Conservation (phyloP, 2,113 vertebrate species). For the Talpa occidentalis region DNA sequence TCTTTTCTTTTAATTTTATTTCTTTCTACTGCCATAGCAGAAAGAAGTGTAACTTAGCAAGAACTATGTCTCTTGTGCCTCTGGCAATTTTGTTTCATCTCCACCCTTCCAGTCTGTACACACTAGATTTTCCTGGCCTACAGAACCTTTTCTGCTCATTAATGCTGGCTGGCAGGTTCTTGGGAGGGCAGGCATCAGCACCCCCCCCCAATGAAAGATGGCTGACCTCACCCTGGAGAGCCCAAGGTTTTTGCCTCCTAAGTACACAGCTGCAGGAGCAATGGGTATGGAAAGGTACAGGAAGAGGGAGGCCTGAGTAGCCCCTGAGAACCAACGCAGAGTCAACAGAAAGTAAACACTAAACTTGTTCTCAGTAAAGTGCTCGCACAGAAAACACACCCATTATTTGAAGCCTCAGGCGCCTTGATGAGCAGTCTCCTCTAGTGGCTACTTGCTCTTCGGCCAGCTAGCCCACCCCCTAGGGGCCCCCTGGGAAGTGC, state of each 20-base stretch:
- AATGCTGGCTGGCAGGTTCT: background rate
- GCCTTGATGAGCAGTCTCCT: background rate
- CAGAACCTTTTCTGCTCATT: background rate
- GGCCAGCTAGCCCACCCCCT: background rate
- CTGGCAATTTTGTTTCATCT: background rate
- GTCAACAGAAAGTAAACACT: background rate
- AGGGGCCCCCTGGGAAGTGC: background rate
- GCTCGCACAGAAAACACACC: no score
- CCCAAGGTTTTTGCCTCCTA: background rate
- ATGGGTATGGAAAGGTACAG: fast-evolving
- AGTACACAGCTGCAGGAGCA: no score
- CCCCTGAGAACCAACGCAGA: background rate
- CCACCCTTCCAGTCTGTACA: background rate
- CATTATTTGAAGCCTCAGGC: background rate
- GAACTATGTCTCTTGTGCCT: background rate
- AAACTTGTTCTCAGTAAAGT: background rate
- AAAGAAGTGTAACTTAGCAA: background rate
- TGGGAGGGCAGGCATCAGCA: fast-evolving
- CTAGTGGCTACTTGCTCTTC: background rate
- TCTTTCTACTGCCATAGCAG: no score
- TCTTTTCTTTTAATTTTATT: no score
- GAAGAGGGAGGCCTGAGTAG: fast-evolving
- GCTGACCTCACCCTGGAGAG: background rate
- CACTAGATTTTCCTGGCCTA: background rate
- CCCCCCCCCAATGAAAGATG: background rate